Evolutionary conservation across 2,113 vertebrate genomes (phyloP).

Genomic region (Cricetomys ansorgei): DNA sequence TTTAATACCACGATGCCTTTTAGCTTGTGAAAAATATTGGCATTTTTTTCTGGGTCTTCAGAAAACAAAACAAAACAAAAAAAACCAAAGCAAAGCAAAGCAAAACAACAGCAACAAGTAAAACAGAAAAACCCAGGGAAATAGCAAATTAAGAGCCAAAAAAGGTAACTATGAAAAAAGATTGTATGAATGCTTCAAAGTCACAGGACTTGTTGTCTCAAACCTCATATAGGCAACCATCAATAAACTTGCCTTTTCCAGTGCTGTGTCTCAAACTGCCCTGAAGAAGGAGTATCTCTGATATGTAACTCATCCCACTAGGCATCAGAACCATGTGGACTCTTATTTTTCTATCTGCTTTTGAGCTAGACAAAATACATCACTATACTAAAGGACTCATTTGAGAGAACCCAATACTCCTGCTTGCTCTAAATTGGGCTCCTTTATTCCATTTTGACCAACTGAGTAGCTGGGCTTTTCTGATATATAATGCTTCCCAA

Average conservation of each 20-base stretch:
- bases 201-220: not conserved
- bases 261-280: not conserved
- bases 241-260: not conserved
- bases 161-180: not conserved
- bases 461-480: slow-evolving; percentile 40
- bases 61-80: not conserved
- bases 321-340: not conserved
- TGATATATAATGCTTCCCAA: not conserved
- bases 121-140: not conserved
- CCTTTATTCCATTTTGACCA: not conserved
- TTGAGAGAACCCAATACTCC: not conserved
- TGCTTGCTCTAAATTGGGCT: slow-evolving; percentile 39
- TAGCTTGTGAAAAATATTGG: not conserved
- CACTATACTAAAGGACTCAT: not conserved
- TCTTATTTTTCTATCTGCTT: not conserved
- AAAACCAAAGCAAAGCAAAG: not conserved
- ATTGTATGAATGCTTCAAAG: not conserved
- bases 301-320: not conserved
- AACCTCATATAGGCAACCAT: not conserved
- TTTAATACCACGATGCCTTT: not conserved
- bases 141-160: not conserved
- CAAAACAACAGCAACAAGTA: too few species aligned
- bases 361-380: not conserved
- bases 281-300: slow-evolving; percentile 1
- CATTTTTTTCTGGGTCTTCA: not conserved